Percentiles rank a stretch among this genome's conserved stretches.
These are phyloP conservation scores for Stenoptilia bipunctidactyla DNA, from an alignment of 2,888 invertebrate species.

Conservation along the genomic window DNA sequence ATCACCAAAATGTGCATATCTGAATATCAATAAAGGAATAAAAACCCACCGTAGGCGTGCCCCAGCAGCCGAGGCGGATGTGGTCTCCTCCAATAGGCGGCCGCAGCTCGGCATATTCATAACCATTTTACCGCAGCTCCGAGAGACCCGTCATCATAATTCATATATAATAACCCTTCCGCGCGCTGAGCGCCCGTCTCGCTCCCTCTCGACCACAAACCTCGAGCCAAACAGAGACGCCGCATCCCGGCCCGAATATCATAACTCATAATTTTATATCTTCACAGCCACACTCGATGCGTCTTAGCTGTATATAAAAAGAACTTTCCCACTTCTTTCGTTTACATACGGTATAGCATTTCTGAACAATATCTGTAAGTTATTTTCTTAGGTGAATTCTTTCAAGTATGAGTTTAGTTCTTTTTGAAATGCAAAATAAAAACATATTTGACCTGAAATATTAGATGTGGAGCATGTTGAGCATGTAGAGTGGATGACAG, in stretches of 20 bases:
- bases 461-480: slow-evolving; percentile 36
- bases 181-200: slow-evolving; percentile 44
- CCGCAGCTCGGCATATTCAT: slow-evolving; percentile 66
- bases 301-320: slow-evolving; percentile 20
- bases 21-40: slow-evolving; percentile 69
- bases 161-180: slow-evolving; percentile 72
- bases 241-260: slow-evolving; percentile 42
- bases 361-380: too few relatives aligned
- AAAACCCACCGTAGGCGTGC: slow-evolving; percentile 66
- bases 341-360: slow-evolving; percentile 21
- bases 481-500: slow-evolving; percentile 59
- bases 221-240: slow-evolving; percentile 48
- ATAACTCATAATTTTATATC: slow-evolving; percentile 68
- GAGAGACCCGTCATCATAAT: slow-evolving; percentile 67
- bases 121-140: slow-evolving; percentile 69
- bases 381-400: background rate
- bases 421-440: slow-evolving; percentile 26
- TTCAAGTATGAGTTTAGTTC: slow-evolving; percentile 22
- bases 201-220: slow-evolving; percentile 22
- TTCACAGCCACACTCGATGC: slow-evolving; percentile 28
- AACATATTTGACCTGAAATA: slow-evolving; percentile 30
- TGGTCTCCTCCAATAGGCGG: slow-evolving; percentile 65
- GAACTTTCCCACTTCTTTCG: slow-evolving; percentile 20
- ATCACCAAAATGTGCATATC: slow-evolving; percentile 66
- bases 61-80: slow-evolving; percentile 61